A percentile compares a stretch with the other conserved stretches of the same genome.
Evolutionary conservation across 1,140 invertebrate species (phyloP).

Genomic region (Sinella curviseta): DNA sequence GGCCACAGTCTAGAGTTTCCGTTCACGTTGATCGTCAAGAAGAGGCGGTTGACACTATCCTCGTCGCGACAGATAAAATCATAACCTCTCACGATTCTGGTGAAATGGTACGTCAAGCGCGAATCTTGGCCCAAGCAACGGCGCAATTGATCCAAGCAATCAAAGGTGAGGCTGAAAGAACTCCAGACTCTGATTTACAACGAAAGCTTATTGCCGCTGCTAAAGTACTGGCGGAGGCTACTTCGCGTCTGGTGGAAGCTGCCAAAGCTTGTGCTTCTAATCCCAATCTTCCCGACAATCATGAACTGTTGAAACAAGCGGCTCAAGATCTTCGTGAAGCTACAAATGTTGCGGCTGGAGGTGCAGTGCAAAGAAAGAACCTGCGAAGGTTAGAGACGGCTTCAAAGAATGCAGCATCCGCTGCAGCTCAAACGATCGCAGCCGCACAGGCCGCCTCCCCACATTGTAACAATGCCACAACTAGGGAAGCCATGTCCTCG

Average conservation of each 20-base stretch:
- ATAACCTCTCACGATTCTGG: conserved; percentile 79
- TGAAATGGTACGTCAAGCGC: conserved; percentile 93
- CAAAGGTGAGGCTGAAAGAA: conserved; percentile 86
- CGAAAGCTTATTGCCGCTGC: conserved; percentile 85
- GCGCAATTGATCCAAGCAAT: conserved; percentile 84
- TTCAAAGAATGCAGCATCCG: conserved; percentile 82
- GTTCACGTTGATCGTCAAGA: conserved; percentile 66
- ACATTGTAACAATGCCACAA: conserved; percentile 67
- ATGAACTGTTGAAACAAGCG: conserved; percentile 78
- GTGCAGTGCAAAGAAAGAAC: conserved; percentile 74
- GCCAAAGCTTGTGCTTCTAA: conserved; percentile 85
- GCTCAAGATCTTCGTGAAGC: conserved; percentile 89
- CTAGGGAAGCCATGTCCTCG: conserved; percentile 44
- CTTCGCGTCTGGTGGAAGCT: conserved; percentile 85
- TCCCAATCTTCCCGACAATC: conserved; percentile 79
- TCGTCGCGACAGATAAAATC: conserved; percentile 85
- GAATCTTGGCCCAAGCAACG: conserved; percentile 72
- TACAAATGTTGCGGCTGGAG: conserved; percentile 77
- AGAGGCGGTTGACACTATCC: conserved; percentile 83
- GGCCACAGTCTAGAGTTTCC: conserved; percentile 53
- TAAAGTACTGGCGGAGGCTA: conserved; percentile 91
- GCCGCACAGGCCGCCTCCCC: conserved; percentile 63
- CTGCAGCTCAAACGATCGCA: conserved; percentile 75
- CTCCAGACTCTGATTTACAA: conserved; percentile 85
- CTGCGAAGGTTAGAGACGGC: conserved; percentile 73